Evolutionary conservation across 2,797 vertebrate species (phyloP).

Genomic region (Pelobates cultripes): DNA sequence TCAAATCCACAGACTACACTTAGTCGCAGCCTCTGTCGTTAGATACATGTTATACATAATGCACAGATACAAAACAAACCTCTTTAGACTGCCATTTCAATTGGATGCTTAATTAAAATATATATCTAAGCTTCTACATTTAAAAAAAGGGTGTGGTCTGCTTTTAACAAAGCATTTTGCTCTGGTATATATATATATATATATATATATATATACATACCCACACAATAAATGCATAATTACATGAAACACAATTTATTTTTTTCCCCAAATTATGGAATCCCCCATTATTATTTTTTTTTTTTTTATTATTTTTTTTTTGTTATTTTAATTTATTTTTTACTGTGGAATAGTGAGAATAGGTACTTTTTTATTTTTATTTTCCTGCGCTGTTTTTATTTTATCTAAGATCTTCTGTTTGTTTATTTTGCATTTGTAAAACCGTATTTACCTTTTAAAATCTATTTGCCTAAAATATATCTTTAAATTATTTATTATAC

Average conservation of each 20-base stretch:
- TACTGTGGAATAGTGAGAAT: slow-evolving; percentile 54
- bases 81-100: too few species aligned
- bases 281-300: not conserved
- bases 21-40: too few species aligned
- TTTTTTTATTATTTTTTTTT: not conserved
- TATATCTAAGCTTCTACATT: not conserved
- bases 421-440: slow-evolving; percentile 52
- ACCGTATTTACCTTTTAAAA: slow-evolving; percentile 50
- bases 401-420: slow-evolving; percentile 38
- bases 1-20: too few species aligned
- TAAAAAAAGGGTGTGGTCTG: not conserved
- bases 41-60: too few species aligned
- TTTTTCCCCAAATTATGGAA: slow-evolving; percentile 8
- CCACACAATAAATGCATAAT: not conserved
- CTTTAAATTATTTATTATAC: slow-evolving; percentile 56
- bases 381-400: slow-evolving; percentile 37
- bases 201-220: slow-evolving; percentile 9
- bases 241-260: slow-evolving; percentile 1
- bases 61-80: too few species aligned
- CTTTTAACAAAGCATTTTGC: slow-evolving; percentile 10
- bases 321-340: slow-evolving; percentile 60
- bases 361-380: slow-evolving; percentile 25
- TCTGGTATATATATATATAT: slow-evolving; percentile 2
- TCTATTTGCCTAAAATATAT: slow-evolving; percentile 55
- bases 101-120: too few species aligned